Evolutionary conservation across 2,888 invertebrate species (phyloP).

Genomic region (Dysmachus trigonus): DNA sequence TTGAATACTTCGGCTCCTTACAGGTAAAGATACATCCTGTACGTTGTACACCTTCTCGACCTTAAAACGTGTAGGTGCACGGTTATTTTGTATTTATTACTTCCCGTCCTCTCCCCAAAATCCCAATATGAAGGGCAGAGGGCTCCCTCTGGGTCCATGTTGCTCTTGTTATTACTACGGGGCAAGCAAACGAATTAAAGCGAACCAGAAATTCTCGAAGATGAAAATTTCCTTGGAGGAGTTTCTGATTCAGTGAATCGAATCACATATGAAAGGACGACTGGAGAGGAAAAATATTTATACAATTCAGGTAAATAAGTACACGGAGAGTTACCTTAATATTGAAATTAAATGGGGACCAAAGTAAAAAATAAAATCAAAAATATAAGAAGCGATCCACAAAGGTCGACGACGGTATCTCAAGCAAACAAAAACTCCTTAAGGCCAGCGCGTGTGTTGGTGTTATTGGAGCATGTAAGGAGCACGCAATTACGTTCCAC

Average conservation of each 20-base stretch:
- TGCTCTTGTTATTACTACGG: not conserved
- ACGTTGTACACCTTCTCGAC: not conserved
- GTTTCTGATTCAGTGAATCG: conserved; percentile 1
- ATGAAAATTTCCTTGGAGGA: not conserved
- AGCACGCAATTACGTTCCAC: not conserved
- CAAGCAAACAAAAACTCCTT: not conserved
- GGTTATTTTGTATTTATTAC: not conserved
- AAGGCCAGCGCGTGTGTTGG: not conserved
- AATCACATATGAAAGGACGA: conserved; percentile 3
- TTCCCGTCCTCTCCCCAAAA: not conserved
- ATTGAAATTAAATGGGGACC: not conserved
- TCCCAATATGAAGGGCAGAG: not conserved
- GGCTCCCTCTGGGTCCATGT: not conserved
- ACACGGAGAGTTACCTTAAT: not conserved
- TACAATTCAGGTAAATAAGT: not conserved
- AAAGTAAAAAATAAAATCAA: not conserved
- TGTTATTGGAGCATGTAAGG: not conserved
- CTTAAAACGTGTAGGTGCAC: not conserved
- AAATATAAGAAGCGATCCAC: not conserved
- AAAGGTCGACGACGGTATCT: not conserved
- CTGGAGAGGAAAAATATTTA: not conserved
- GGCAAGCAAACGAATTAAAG: conserved; percentile 2
- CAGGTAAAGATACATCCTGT: not conserved
- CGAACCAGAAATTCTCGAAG: not conserved
- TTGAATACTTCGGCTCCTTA: not conserved